A percentile compares a stretch with the other conserved stretches of the same genome.
Evolutionary conservation across 2,888 invertebrate genomes (phyloP).

Genomic region (Cantharis lateralis): DNA sequence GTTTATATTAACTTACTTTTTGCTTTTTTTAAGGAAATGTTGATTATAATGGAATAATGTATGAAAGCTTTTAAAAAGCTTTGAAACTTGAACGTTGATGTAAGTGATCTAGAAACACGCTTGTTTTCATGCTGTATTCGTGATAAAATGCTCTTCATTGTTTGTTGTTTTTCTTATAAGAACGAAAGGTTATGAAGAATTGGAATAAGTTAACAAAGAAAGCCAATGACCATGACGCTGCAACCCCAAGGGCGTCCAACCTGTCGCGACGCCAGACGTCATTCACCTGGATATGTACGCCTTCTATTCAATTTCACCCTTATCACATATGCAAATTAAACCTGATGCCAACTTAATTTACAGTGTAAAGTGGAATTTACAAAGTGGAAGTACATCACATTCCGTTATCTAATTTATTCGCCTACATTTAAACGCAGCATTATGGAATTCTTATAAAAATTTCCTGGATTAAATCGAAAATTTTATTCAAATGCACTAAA

Average conservation of each 20-base stretch:
- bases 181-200: not conserved
- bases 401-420: not conserved
- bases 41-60: not conserved
- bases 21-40: not conserved
- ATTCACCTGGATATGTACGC: conserved; percentile 42
- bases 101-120: not conserved
- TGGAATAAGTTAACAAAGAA: conserved; percentile 4
- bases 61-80: not conserved
- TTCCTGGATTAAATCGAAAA: not conserved
- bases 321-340: conserved; percentile 6
- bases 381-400: not conserved
- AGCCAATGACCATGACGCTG: conserved; percentile 46
- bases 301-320: conserved; percentile 4
- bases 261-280: conserved; percentile 47
- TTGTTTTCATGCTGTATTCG: not conserved
- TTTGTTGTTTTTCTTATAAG: not conserved
- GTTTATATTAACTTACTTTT: not conserved
- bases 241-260: conserved; percentile 44
- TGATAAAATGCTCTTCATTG: not conserved
- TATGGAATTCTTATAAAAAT: not conserved
- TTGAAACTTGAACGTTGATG: not conserved
- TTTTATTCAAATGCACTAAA: not conserved
- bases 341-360: not conserved
- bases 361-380: not conserved
- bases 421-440: not conserved